Evolutionary conservation across 1,140 invertebrate genomes (phyloP).

Genomic region (Pogonus chalceus): DNA sequence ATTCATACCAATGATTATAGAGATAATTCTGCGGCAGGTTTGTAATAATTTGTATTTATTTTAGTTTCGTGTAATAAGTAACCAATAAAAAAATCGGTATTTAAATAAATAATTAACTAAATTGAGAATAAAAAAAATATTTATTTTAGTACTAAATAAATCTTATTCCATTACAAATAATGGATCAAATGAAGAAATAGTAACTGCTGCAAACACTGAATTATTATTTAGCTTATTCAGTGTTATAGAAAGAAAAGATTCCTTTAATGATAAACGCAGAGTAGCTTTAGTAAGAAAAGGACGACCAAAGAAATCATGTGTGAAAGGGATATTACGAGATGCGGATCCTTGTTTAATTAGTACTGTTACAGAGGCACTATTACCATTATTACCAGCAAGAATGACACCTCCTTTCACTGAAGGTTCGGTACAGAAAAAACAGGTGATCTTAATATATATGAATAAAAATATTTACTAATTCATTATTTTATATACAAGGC

Average conservation of each 20-base stretch:
- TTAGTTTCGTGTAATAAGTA: no score
- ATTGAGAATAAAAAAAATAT: no score
- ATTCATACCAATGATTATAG: no score
- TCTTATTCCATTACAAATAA: no score
- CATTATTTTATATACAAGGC: neutral
- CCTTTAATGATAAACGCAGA: constrained; percentile 18
- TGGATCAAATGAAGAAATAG: constrained; percentile 12
- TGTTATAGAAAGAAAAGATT: constrained; percentile 26
- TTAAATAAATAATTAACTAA: no score
- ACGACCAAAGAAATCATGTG: neutral
- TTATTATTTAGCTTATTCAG: constrained; percentile 41
- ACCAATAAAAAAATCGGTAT: no score
- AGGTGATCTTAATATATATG: neutral
- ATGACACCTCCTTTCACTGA: constrained; percentile 8
- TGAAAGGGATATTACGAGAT: constrained; percentile 25
- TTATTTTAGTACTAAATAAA: no score
- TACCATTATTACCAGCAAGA: constrained; percentile 7
- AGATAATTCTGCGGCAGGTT: no score
- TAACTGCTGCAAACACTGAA: constrained; percentile 37
- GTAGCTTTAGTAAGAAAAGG: constrained; percentile 30
- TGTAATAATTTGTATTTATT: no score
- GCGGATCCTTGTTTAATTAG: constrained; percentile 41
- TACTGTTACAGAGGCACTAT: constrained; percentile 7
- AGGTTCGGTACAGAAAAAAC: no score
- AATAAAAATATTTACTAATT: neutral